Percentiles rank a stretch among this genome's conserved stretches.
phyloP scores from a whole-genome alignment of 2,797 vertebrate genomes.

The Semotilus atromaculatus region DNA sequence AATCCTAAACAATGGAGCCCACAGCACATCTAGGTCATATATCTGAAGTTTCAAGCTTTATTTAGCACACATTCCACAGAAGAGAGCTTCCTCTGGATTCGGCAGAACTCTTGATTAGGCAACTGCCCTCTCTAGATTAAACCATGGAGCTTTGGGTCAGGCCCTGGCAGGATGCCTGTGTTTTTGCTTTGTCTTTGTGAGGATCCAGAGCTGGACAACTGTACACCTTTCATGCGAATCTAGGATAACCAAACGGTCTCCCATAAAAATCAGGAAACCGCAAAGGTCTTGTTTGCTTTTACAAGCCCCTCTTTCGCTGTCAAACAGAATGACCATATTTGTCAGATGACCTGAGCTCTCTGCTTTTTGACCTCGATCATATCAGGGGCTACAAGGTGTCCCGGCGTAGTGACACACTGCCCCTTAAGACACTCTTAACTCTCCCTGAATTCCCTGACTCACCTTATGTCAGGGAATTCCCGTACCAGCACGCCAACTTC shows the following conservation, averaged over 20 bases:
- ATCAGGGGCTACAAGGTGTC: constrained; percentile 21
- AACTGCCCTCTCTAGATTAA: constrained; percentile 57
- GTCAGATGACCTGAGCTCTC: constrained; percentile 54
- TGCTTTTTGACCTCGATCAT: constrained; percentile 46
- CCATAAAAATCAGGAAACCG: constrained; percentile 65
- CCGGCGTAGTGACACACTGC: not conserved
- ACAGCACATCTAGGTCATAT: constrained; percentile 52
- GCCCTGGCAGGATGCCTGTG: constrained; percentile 65
- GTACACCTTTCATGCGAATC: constrained; percentile 59
- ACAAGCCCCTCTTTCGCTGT: constrained; percentile 57
- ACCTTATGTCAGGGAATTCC: constrained; percentile 93
- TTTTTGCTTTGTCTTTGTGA: constrained; percentile 65
- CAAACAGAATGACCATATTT: constrained; percentile 45
- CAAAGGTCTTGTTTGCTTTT: constrained; percentile 63
- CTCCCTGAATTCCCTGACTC: too few relatives aligned
- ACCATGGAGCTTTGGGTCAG: constrained; percentile 51
- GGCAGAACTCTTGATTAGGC: constrained; percentile 49
- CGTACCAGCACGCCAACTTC: constrained; percentile 87
- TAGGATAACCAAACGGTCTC: constrained; percentile 59
- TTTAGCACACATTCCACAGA: constrained; percentile 56
- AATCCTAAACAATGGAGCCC: constrained; percentile 39
- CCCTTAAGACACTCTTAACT: constrained; percentile 47
- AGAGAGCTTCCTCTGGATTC: constrained; percentile 48
- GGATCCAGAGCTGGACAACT: constrained; percentile 53
- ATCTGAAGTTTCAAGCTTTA: constrained; percentile 47